Percentiles rank a stretch among this genome's conserved stretches.
Conservation (phyloP, 2,888 invertebrate species). For the Erannis defoliaria region DNA sequence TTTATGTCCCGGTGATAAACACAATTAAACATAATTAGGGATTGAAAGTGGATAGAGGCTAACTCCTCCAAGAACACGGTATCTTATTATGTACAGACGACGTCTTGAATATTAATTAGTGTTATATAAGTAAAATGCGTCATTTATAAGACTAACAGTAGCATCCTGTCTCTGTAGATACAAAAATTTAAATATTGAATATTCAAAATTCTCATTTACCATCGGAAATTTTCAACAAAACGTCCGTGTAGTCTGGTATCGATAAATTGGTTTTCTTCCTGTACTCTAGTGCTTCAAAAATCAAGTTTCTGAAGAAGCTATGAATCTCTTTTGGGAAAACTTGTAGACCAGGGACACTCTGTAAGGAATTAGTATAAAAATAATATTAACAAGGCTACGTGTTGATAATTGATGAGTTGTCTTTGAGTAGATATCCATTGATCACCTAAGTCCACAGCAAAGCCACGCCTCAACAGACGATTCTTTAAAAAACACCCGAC, state of each 20-base stretch:
- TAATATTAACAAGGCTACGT: too few species aligned
- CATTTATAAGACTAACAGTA: neutral
- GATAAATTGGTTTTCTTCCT: constrained; percentile 4
- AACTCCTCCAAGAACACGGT: too few species aligned
- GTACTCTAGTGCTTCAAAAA: neutral
- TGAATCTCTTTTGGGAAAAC: neutral
- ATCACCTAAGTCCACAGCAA: too few species aligned
- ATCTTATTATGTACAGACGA: too few species aligned
- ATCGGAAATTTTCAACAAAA: constrained; percentile 10
- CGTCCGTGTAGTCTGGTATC: constrained; percentile 15
- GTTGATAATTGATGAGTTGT: too few species aligned
- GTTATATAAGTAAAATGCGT: neutral
- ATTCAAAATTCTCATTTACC: constrained; percentile 5
- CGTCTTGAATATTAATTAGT: too few species aligned
- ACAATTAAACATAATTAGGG: too few species aligned
- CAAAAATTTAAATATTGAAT: neutral
- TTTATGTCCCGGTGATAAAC: too few species aligned
- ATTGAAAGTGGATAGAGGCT: too few species aligned
- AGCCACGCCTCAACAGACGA: too few species aligned
- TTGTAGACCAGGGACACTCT: constrained; percentile 2
- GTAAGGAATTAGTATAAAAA: neutral
- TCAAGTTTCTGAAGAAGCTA: neutral
- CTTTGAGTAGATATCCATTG: too few species aligned
- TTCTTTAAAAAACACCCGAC: too few species aligned
- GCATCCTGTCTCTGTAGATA: neutral